Evolutionary conservation across 2,797 vertebrate species (phyloP).

Genomic region (Brachyalestes nurse): DNA sequence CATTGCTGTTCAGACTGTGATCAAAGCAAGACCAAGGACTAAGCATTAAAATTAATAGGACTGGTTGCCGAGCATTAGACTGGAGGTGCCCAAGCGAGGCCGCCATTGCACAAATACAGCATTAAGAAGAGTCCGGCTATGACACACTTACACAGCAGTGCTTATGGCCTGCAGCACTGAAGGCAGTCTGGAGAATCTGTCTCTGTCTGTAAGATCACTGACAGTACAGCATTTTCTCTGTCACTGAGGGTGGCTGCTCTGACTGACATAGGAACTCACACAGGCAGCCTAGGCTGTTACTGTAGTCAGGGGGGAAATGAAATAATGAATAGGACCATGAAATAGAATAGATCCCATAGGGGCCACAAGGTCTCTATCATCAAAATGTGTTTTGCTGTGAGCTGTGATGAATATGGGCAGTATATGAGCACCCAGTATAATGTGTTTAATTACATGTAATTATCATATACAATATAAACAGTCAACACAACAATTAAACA

Average conservation of each 20-base stretch:
- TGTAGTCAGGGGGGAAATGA: neutral
- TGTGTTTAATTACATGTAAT: neutral
- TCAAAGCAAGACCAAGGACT: constrained; percentile 64
- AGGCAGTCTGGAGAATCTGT: constrained; percentile 11
- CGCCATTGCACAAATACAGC: constrained; percentile 15
- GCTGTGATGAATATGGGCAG: neutral
- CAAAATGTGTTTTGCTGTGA: constrained; percentile 17
- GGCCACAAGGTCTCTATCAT: constrained; percentile 8
- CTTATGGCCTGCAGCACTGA: neutral
- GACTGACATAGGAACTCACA: neutral
- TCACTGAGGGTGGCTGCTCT: constrained; percentile 12
- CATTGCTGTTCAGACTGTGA: constrained; percentile 64
- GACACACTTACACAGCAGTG: neutral
- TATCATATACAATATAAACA: no score
- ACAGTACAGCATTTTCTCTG: constrained; percentile 23
- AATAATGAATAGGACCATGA: constrained; percentile 29
- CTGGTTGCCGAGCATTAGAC: constrained; percentile 25
- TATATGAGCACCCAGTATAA: neutral
- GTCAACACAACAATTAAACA: no score
- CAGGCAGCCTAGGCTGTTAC: neutral
- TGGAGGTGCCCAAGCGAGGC: constrained; percentile 13
- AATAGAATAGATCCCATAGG: constrained; percentile 14
- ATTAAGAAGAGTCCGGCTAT: constrained; percentile 8
- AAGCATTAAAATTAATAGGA: constrained; percentile 59
- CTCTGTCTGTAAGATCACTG: neutral